Percentiles rank a stretch among this genome's conserved stretches.
These are phyloP conservation scores for Protodeltote pygarga DNA, from an alignment of 2,888 invertebrate species.

Conservation along the genomic window DNA sequence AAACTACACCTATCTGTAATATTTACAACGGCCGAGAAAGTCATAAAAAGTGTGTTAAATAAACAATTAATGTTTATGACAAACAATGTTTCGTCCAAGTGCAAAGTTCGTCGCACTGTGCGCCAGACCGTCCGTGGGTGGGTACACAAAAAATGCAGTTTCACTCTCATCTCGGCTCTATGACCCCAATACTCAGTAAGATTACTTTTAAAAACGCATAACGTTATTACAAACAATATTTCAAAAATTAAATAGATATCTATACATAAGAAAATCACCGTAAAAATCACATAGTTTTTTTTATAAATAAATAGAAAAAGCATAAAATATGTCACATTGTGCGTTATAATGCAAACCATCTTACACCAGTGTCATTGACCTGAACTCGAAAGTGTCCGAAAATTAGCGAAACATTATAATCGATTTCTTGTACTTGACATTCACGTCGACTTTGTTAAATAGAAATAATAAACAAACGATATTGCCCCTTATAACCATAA, in stretches of 20 bases:
- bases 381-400: conserved; percentile 76
- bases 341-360: conserved; percentile 59
- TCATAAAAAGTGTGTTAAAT: conserved; percentile 33
- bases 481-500: conserved; percentile 39
- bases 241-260: background rate
- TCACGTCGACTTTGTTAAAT: conserved; percentile 58
- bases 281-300: background rate
- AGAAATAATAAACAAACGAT: conserved; percentile 40
- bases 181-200: conserved; percentile 54
- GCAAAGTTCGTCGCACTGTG: conserved; percentile 44
- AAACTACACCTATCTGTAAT: too few species aligned
- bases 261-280: background rate
- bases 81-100: conserved; percentile 26
- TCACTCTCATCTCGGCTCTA: conserved; percentile 61
- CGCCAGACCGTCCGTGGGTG: conserved; percentile 29
- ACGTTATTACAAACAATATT: conserved; percentile 17
- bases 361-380: conserved; percentile 65
- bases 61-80: background rate
- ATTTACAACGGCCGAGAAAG: conserved; percentile 27
- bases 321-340: conserved; percentile 1
- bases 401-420: conserved; percentile 68
- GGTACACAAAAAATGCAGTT: conserved; percentile 63
- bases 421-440: conserved; percentile 84
- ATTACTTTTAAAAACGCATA: conserved; percentile 35
- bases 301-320: background rate